Evolutionary conservation across 2,797 vertebrate genomes (phyloP).

Genomic region (Sebastes melanostomus): DNA sequence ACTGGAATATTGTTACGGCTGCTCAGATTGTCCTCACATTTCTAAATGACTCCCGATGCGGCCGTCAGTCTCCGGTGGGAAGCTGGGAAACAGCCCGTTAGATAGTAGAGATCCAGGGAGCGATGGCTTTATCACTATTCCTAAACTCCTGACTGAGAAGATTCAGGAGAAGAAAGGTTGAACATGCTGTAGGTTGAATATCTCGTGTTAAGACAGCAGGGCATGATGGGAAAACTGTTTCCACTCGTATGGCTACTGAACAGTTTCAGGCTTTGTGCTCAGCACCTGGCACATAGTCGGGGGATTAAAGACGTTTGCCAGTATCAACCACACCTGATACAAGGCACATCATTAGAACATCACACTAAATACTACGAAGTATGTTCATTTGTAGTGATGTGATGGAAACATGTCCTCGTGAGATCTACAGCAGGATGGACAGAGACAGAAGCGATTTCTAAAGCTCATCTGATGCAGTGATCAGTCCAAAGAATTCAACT

Average conservation of each 20-base stretch:
- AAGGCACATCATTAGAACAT: constrained; percentile 83
- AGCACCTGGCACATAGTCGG: constrained; percentile 8
- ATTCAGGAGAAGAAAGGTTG: constrained; percentile 19
- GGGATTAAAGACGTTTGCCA: constrained; percentile 35
- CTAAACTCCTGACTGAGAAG: constrained; percentile 27
- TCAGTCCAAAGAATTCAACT: constrained; percentile 31
- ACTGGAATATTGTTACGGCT: constrained; percentile 55
- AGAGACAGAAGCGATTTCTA: constrained; percentile 8
- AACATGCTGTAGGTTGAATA: background rate
- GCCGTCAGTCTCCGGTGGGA: constrained; percentile 3
- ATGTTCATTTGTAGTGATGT: no score
- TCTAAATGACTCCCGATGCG: background rate
- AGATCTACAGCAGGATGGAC: constrained; percentile 22
- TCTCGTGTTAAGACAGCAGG: constrained; percentile 53
- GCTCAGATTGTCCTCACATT: constrained; percentile 59
- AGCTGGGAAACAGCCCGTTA: constrained; percentile 1
- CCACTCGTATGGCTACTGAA: constrained; percentile 51
- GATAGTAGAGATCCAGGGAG: constrained; percentile 32
- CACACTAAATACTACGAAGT: no score
- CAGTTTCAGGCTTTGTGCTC: constrained; percentile 49
- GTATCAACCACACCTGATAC: constrained; percentile 86
- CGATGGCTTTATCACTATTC: constrained; percentile 51
- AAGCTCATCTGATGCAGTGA: constrained; percentile 29
- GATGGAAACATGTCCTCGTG: background rate
- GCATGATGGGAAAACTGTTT: constrained; percentile 43